These are phyloP conservation scores for Drosophila vallismaia DNA, from an alignment of 2,888 invertebrate genomes.

Conservation along the genomic window DNA sequence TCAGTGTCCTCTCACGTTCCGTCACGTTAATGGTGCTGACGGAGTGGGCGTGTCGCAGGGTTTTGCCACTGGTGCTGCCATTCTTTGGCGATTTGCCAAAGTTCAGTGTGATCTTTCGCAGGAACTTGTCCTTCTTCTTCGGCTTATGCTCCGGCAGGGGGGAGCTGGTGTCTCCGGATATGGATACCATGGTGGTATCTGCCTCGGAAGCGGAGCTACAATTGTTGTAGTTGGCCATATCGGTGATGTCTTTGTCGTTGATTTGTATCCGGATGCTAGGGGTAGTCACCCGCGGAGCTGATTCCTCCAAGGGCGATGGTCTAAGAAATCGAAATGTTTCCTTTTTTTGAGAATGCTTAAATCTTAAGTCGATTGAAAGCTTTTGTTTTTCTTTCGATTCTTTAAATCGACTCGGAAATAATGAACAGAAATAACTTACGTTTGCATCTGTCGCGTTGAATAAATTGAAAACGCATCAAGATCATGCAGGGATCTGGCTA, in stretches of 20 bases:
- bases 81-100: conserved; percentile 43
- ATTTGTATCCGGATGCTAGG: conserved; percentile 56
- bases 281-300: conserved; percentile 39
- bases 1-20: conserved; percentile 56
- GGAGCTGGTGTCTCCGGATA: conserved; percentile 47
- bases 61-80: conserved; percentile 33
- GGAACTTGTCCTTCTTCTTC: conserved; percentile 50
- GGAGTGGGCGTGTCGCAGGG: conserved; percentile 71
- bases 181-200: conserved; percentile 33
- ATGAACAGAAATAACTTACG: conserved; percentile 42
- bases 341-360: background rate
- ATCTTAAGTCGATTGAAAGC: background rate
- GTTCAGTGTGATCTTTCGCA: conserved; percentile 47
- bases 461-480: conserved; percentile 51
- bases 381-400: background rate
- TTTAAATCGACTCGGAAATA: conserved; percentile 5
- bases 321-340: background rate
- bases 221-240: conserved; percentile 37
- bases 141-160: conserved; percentile 56
- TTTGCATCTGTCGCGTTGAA: conserved; percentile 31
- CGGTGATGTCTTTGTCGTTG: conserved; percentile 56
- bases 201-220: conserved; percentile 21
- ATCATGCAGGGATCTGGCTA: conserved; percentile 85
- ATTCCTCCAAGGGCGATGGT: conserved; percentile 44
- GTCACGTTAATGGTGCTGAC: conserved; percentile 68